These are phyloP conservation scores for Torymus tubicola DNA, from an alignment of 2,888 invertebrate species.

Conservation along the genomic window DNA sequence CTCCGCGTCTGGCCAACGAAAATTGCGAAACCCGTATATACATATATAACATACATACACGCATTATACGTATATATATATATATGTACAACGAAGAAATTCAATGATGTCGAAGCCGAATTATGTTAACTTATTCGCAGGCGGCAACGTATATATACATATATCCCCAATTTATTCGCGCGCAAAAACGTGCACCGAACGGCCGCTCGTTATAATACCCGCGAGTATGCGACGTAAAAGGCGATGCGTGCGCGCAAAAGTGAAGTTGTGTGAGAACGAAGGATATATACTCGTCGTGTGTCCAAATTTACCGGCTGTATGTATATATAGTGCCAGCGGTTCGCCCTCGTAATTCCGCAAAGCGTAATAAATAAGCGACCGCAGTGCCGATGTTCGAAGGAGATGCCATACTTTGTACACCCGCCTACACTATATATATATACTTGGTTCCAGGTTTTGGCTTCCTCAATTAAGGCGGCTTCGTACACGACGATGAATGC, in stretches of 20 bases:
- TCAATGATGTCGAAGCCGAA: conserved; percentile 3
- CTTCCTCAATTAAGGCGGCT: too few species aligned
- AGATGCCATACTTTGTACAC: background rate
- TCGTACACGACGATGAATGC: too few species aligned
- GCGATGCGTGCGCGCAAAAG: background rate
- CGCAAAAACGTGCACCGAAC: conserved; percentile 8
- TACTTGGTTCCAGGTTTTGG: background rate
- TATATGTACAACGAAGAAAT: too few species aligned
- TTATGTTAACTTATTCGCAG: conserved; percentile 31
- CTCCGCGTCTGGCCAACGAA: background rate
- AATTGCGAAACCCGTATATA: conserved; percentile 11
- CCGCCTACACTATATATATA: background rate
- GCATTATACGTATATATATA: too few species aligned
- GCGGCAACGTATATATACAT: background rate
- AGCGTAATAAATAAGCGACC: conserved; percentile 37
- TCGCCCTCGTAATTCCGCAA: conserved; percentile 48
- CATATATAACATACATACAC: too few species aligned
- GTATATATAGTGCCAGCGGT: background rate
- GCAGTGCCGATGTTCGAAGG: background rate
- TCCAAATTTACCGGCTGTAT: conserved; percentile 19
- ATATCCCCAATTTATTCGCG: conserved; percentile 35
- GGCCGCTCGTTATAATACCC: conserved; percentile 23
- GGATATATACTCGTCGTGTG: conserved; percentile 9
- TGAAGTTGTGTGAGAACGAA: background rate
- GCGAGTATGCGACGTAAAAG: conserved; percentile 23